A percentile compares a stretch with the other conserved stretches of the same genome.
Conservation (phyloP, 1,140 invertebrate species). For the Melipona quadrifasciata region DNA sequence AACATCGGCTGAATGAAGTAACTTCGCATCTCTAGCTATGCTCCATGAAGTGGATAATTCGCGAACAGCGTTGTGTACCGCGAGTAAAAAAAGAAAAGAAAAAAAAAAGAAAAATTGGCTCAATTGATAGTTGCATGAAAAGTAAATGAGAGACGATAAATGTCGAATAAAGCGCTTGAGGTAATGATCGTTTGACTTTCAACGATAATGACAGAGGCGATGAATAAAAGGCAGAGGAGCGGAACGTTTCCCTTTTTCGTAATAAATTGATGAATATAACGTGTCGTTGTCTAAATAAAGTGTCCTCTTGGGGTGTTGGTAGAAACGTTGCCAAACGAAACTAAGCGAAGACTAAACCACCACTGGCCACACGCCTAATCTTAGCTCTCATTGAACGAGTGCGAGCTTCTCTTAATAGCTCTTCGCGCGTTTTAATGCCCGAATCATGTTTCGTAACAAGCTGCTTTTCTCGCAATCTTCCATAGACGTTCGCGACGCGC, state of each 20-base stretch:
- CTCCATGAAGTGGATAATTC: background rate
- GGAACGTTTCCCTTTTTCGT: background rate
- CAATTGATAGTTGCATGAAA: too few species aligned
- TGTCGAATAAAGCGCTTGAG: too few species aligned
- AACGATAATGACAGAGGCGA: background rate
- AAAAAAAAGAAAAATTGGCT: too few species aligned
- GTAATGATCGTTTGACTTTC: background rate
- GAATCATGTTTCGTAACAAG: constrained; percentile 58
- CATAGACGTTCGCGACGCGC: background rate
- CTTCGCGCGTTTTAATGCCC: constrained; percentile 47
- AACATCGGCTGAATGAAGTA: constrained; percentile 14
- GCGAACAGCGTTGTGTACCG: background rate
- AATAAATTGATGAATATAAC: constrained; percentile 50
- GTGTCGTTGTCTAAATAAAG: constrained; percentile 59
- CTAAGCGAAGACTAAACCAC: constrained; percentile 52
- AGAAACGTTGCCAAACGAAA: constrained; percentile 61
- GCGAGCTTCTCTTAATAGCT: constrained; percentile 67
- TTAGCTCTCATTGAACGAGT: constrained; percentile 67
- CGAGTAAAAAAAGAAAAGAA: background rate
- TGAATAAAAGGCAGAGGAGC: background rate
- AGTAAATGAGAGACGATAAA: too few species aligned
- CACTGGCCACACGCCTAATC: constrained; percentile 63
- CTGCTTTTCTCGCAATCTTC: constrained; percentile 40
- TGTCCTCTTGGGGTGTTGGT: constrained; percentile 46
- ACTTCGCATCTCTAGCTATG: background rate